Conservation (phyloP, 2,113 vertebrate genomes). For the Halcyon senegalensis region DNA sequence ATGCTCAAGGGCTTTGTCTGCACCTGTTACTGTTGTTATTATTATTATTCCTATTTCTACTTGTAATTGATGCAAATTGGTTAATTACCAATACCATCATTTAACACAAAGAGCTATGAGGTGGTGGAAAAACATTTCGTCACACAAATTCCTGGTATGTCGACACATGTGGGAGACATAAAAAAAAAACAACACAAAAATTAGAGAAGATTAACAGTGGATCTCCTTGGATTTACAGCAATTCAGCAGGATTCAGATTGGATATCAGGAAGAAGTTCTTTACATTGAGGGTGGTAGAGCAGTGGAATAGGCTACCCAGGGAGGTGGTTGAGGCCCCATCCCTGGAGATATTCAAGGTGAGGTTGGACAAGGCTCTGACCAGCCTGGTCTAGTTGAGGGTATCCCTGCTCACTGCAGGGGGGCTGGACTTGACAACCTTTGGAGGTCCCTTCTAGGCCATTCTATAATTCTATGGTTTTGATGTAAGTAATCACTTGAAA, state of each 20-base stretch:
- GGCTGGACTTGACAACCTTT: no score
- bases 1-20: neutral
- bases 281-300: no score
- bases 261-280: no score
- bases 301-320: no score
- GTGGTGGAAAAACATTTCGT: neutral
- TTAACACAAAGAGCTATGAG: rapidly evolving
- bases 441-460: no score
- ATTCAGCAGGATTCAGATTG: neutral
- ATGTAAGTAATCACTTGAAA: neutral
- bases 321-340: no score
- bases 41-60: neutral
- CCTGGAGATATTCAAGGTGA: no score
- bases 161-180: rapidly evolving
- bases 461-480: no score
- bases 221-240: neutral
- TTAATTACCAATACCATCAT: neutral
- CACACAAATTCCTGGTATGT: rapidly evolving
- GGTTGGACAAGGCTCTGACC: no score
- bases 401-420: no score
- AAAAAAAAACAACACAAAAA: neutral
- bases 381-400: neutral
- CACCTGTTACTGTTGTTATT: neutral
- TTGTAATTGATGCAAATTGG: neutral
- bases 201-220: neutral